Evolutionary conservation across 2,113 vertebrate species (phyloP), one percentile per base, ranked within the genome.

Genomic region (Mus musculus): DNA sequence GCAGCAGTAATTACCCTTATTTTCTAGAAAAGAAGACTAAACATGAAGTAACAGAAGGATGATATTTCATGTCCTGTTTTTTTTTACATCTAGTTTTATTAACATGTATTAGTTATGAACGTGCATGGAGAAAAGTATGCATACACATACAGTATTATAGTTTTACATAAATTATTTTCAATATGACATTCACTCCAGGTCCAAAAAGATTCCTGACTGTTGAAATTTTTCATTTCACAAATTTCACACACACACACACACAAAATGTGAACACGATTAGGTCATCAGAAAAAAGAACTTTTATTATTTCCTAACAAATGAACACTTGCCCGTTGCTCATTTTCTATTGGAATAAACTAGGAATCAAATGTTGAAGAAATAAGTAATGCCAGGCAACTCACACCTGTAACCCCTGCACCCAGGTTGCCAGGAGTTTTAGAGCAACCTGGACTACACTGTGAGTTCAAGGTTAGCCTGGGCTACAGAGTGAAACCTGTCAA

Each of bases 201-300:
- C 33, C 39, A 5, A n/a, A 84, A 86, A 91, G 14, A 63, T 71
- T 71, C 30, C 12, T n/a, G 36, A 17, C 46, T 54, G 52, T 95
- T 90, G 73, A 95, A 86, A 42, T 42, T 80, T 88, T 90, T 95
- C 72, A 84, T 63, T 69, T 69, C 5, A 69, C 65, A 69, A 33
- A 69, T 33, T 69, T 69, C 28, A 69, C 65, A 59, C 3, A 49
- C 46, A 49, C 46, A 49, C 46, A 49, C n/a, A 42, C 2, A 2
- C 14, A n/a, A 78, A 78, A 77, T 78, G 4, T 56, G 87, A 90
- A 92, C 46, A 75, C 26, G 33, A 94, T 80, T 56, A 77, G 30
- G 63, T 30, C 59, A 87, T 61, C 91, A 14, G 81, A 91, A 89
- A 89, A 94, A 11, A 22, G 28, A 91, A 91, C 42, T 10, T 86